Conservation (phyloP, 2,888 invertebrate species). For the Scaptomyza polygonia region DNA sequence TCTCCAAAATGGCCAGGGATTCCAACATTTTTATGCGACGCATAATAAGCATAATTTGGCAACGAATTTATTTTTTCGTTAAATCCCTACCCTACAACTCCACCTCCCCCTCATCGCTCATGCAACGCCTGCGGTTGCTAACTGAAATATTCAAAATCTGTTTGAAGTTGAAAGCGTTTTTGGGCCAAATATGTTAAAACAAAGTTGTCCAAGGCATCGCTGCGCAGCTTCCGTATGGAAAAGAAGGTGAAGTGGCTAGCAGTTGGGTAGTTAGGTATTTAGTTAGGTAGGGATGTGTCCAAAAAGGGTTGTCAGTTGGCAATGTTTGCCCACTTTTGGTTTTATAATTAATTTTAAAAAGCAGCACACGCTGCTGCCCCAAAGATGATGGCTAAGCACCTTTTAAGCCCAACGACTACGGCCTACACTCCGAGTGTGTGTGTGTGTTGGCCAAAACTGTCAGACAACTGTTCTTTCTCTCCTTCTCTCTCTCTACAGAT, state of each 20-base stretch:
- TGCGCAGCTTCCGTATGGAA: not conserved
- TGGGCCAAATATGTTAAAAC: slow-evolving; percentile 28
- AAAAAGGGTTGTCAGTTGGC: slow-evolving; percentile 70
- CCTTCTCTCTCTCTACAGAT: not conserved
- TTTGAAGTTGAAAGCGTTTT: slow-evolving; percentile 72
- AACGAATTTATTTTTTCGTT: no score
- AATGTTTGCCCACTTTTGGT: slow-evolving; percentile 71
- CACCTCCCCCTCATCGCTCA: not conserved
- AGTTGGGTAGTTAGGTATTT: not conserved
- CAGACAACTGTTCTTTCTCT: not conserved
- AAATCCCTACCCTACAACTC: slow-evolving; percentile 10
- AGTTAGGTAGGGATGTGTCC: slow-evolving; percentile 19
- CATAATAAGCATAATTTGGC: slow-evolving; percentile 77
- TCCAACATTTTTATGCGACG: slow-evolving; percentile 66
- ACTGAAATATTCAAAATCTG: slow-evolving; percentile 70
- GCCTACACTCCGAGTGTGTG: not conserved
- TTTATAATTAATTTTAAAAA: slow-evolving; percentile 76
- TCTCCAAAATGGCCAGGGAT: slow-evolving; percentile 25
- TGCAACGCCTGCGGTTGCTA: slow-evolving; percentile 61
- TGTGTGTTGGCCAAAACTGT: slow-evolving; percentile 16
- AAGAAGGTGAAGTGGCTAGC: not conserved
- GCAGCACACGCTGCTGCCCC: slow-evolving; percentile 63
- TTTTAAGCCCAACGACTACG: no score
- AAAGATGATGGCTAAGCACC: slow-evolving; percentile 17
- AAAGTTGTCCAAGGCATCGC: slow-evolving; percentile 17